Evolutionary conservation across 2,888 invertebrate genomes (phyloP).

Genomic region (Pristionchus entomophagus): DNA sequence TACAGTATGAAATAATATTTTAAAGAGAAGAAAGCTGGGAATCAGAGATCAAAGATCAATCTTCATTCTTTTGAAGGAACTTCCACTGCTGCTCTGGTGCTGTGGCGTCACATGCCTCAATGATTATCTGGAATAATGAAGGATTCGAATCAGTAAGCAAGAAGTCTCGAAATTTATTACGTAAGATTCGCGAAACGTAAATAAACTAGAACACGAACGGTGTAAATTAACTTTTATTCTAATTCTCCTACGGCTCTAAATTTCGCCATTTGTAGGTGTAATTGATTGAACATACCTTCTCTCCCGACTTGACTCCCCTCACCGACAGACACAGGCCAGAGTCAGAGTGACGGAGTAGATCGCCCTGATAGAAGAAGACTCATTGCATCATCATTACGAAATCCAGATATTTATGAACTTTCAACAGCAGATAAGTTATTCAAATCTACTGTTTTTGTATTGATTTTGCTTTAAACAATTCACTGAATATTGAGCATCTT

Average conservation of each 20-base stretch:
- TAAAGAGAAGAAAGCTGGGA: not conserved
- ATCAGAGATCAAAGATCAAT: not conserved
- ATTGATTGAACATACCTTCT: constrained; percentile 53
- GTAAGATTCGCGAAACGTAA: too few species aligned
- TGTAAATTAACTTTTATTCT: too few species aligned
- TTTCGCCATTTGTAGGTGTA: too few species aligned
- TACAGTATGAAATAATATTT: constrained; percentile 2
- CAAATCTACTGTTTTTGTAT: too few species aligned
- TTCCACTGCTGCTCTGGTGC: constrained; percentile 60
- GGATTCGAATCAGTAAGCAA: too few species aligned
- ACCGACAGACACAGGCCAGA: constrained; percentile 77
- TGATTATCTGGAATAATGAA: not conserved
- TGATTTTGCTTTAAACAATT: too few species aligned
- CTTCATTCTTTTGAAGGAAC: constrained; percentile 49
- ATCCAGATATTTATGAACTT: too few species aligned
- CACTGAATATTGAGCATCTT: too few species aligned
- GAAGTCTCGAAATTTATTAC: too few species aligned
- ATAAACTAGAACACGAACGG: too few species aligned
- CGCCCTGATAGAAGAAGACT: constrained; percentile 27
- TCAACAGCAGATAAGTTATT: too few species aligned
- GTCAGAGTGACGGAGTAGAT: constrained; percentile 37
- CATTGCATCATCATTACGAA: too few species aligned
- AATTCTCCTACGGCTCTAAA: not conserved
- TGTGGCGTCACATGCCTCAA: constrained; percentile 53
- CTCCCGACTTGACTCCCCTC: constrained; percentile 74